Evolutionary conservation across 2,113 vertebrate genomes (phyloP), one percentile per base, ranked within the genome.

Genomic region (Charadrius vociferus): DNA sequence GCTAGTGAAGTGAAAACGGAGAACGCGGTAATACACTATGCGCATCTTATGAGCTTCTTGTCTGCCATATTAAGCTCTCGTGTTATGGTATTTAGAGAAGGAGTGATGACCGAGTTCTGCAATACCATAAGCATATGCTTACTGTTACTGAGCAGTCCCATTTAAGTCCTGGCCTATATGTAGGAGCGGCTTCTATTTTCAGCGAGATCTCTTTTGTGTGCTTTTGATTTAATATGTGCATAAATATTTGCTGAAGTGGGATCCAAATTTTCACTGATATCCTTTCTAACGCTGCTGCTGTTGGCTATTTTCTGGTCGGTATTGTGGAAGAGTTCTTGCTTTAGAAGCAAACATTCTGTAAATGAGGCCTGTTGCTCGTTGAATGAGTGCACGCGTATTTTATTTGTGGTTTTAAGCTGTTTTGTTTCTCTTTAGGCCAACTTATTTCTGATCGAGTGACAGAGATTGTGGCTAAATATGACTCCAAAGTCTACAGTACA

Each of bases 401-500:
- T 77, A 12, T 30, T 22, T 45, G 26, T 77, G n/a, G 10, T 22
- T 83, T 71, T 47, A 56, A 79, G 37, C 43, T 36, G 21, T 24
- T 84, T 30, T 47, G n/a, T 94, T 78, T 94, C n/a, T 52, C 82
- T 81, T 55, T 50, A 98, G 99, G 99, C 70, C 99, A 99, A 90
- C 99, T 99, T 77, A 99, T 99, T 94, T 99, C 99, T 0, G 99
- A 99, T 63, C 98, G 98, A 74, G 95, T 99, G 80, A 95, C 99
- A 4, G 99, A 99, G 97, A 99, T 99, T 45, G 98, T 99, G 30
- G 87, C 92, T 19, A 98, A 98, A 34, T 97, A 98, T 17, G 94
- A 97, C 56, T 83, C 98, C 14, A 83, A 92, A 1, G 98, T 96
- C 89, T 96, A 98, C 67, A 98, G 98, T 53, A 99, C 96, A 1